Conservation (phyloP, 2,113 vertebrate genomes). For the Rhinolophus ferrumequinum region DNA sequence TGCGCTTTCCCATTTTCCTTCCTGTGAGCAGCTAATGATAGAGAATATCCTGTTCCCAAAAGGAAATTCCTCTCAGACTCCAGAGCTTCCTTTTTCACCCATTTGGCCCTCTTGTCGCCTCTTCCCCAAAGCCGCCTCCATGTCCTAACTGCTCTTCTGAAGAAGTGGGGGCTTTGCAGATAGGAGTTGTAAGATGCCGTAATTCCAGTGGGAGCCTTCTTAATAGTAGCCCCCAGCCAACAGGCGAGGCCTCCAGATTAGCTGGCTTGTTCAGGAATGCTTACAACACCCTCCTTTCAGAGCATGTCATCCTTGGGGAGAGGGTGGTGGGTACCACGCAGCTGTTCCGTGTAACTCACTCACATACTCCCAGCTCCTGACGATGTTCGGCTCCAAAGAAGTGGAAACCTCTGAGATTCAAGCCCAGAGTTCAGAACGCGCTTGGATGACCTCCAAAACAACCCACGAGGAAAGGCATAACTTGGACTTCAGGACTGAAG, state of each 20-base stretch:
- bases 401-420: conserved; percentile 74
- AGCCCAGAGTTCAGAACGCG: conserved; percentile 74
- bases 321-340: conserved; percentile 87
- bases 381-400: conserved; percentile 78
- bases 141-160: conserved; percentile 64
- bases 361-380: conserved; percentile 78
- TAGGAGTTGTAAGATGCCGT: conserved; percentile 75
- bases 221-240: conserved; percentile 79
- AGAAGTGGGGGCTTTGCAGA: conserved; percentile 78
- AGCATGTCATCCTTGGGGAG: conserved; percentile 85
- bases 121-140: background rate
- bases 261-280: conserved; percentile 85
- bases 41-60: conserved; percentile 84
- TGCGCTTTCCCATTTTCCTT: conserved; percentile 85
- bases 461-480: conserved; percentile 64
- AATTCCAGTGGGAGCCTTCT: conserved; percentile 81
- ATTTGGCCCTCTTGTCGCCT: conserved; percentile 68
- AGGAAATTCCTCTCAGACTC: conserved; percentile 83
- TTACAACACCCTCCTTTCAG: conserved; percentile 84
- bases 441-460: conserved; percentile 75
- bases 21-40: conserved; percentile 84
- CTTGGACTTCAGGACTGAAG: conserved; percentile 40
- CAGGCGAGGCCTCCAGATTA: conserved; percentile 82
- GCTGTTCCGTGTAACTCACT: conserved; percentile 86
- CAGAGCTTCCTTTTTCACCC: conserved; percentile 80